A percentile compares a stretch with the other conserved stretches of the same genome.
Evolutionary conservation across 2,888 invertebrate species (phyloP).

Genomic region (Chloroclysta siterata): DNA sequence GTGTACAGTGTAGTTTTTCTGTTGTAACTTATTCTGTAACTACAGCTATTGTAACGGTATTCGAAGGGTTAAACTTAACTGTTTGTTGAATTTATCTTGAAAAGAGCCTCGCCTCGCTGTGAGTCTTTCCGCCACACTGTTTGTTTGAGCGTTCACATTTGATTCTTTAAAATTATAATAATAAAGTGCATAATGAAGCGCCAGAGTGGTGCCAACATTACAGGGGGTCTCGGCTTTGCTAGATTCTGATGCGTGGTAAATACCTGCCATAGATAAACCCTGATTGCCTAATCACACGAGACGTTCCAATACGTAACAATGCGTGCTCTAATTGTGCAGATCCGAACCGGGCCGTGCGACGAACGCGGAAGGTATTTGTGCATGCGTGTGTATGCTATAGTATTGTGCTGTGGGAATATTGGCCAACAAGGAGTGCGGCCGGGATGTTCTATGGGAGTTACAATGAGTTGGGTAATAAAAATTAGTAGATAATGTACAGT

Average conservation of each 20-base stretch:
- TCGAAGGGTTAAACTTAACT: conserved; percentile 3
- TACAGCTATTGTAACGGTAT: conserved; percentile 14
- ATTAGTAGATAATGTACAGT: neutral
- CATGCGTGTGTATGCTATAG: conserved; percentile 20
- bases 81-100: neutral
- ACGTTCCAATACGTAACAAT: conserved; percentile 24
- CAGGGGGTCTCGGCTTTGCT: neutral
- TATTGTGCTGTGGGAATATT: conserved; percentile 32
- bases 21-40: conserved; percentile 4
- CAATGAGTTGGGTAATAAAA: conserved; percentile 14
- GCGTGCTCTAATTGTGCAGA: conserved; percentile 42
- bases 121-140: no score
- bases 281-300: conserved; percentile 21
- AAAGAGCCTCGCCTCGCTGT: neutral
- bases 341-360: conserved; percentile 44
- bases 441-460: conserved; percentile 22
- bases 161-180: no score
- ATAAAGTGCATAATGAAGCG: neutral
- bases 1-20: conserved; percentile 14
- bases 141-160: no score
- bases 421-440: conserved; percentile 21
- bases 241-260: conserved; percentile 7
- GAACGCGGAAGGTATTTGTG: conserved; percentile 27
- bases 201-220: neutral
- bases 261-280: conserved; percentile 14